phyloP scores from a whole-genome alignment of 2,888 invertebrate species.

The Trichogramma evanescens region DNA sequence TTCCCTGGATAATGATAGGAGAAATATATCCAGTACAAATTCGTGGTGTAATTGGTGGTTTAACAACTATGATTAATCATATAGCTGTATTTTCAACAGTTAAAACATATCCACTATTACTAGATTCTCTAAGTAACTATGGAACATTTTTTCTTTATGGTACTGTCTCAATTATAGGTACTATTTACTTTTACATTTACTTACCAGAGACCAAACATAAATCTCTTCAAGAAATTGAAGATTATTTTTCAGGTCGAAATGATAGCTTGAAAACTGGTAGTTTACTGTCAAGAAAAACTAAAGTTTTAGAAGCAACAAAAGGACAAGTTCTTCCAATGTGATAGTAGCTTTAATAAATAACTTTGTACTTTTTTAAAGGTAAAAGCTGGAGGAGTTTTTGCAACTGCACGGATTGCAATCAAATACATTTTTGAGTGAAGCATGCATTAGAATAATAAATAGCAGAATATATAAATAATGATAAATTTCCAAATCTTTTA shows the following conservation, averaged over 20 bases:
- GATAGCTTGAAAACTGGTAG: constrained; percentile 48
- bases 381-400: too few relatives aligned
- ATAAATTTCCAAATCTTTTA: too few relatives aligned
- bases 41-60: constrained; percentile 60
- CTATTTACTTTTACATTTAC: constrained; percentile 58
- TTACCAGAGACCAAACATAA: constrained; percentile 65
- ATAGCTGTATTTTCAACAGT: constrained; percentile 61
- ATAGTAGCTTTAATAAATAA: neutral
- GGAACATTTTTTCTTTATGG: constrained; percentile 61
- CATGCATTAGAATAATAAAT: too few relatives aligned
- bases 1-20: constrained; percentile 71
- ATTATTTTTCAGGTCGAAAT: constrained; percentile 61
- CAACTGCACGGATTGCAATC: too few relatives aligned
- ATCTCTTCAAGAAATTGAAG: constrained; percentile 63
- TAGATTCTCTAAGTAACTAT: constrained; percentile 50
- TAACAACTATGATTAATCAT: constrained; percentile 62
- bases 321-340: constrained; percentile 37
- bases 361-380: too few relatives aligned
- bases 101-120: constrained; percentile 59
- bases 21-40: constrained; percentile 64
- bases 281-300: constrained; percentile 27
- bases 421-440: too few relatives aligned
- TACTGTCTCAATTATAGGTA: constrained; percentile 54
- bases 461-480: too few relatives aligned
- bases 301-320: constrained; percentile 32